Evolutionary conservation across 2,797 vertebrate species (phyloP), one percentile per base, ranked within the genome.

Genomic region (Arrhamphus sclerolepis): DNA sequence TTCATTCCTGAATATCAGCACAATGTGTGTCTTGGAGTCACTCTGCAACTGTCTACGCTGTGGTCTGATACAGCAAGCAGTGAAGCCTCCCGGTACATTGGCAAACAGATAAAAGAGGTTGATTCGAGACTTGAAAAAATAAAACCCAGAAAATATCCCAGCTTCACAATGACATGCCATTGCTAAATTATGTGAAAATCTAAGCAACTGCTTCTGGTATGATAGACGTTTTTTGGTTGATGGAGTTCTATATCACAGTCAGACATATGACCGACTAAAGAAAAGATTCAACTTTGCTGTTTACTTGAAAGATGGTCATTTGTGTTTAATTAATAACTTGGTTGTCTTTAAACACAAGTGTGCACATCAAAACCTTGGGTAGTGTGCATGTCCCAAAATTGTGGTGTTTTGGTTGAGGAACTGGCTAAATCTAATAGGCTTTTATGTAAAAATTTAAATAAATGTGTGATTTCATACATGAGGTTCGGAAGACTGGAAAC

Each of bases 171-270:
- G 38, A 7, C 14, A 3, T 42, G 17, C 17, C 40, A 42, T 18
- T 42, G 40, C 7, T n/a, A 42, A 42, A 42, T 18, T 18, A 42
- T 42, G 40, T 42, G 40, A 42, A 42, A 42, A 42, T 42, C 40
- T 42, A 42, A 42, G 39, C 17, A 41, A 41, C 17, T 42, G 40
- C 40, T 42, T 42, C 40, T 42, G 40, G 40, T 42, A 42, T 42
- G n/a, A 42, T 18, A n/a, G 17, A 42, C 9, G 17, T n/a, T 42
- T 42, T 41, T 42, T 42, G 41, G 16, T 42, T 42, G 14, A n/a
- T 42, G 41, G 41, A 42, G 41, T 18, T 42, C 14, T 18, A 6
- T 18, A 42, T 42, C 41, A 42, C n/a, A 42, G 41, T 42, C 41
- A 41, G 11, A 41, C 40, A 17, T n/a, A n/a, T 17, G 40, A 41